Conservation (phyloP, 2,797 vertebrate species). For the Staurois parvus region DNA sequence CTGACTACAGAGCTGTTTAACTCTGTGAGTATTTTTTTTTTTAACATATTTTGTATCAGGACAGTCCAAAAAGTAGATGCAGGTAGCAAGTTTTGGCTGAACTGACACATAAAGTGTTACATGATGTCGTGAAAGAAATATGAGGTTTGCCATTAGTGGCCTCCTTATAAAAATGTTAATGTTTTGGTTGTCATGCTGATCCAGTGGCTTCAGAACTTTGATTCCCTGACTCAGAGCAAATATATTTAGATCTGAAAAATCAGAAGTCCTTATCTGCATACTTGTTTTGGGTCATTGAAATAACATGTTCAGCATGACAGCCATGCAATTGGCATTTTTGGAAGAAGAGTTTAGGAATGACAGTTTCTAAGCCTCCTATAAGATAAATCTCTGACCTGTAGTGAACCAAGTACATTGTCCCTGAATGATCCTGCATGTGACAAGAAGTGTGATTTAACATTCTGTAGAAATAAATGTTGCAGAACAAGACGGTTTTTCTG, state of each 20-base stretch:
- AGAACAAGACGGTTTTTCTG: background rate
- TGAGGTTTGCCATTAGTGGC: too few species aligned
- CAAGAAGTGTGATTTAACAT: background rate
- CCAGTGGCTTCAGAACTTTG: too few species aligned
- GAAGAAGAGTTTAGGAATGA: background rate
- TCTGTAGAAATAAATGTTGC: background rate
- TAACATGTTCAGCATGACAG: background rate
- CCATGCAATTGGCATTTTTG: background rate
- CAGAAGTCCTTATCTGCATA: too few species aligned
- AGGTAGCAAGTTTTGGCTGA: too few species aligned
- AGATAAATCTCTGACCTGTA: background rate
- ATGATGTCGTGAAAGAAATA: too few species aligned
- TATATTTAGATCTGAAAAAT: too few species aligned
- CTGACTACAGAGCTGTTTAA: conserved; percentile 96
- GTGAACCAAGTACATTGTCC: background rate
- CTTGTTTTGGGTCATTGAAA: too few species aligned
- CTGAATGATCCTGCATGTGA: background rate
- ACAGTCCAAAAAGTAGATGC: too few species aligned
- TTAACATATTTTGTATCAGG: background rate
- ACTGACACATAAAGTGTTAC: too few species aligned
- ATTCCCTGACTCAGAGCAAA: too few species aligned
- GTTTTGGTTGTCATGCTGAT: too few species aligned
- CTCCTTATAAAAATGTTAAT: too few species aligned
- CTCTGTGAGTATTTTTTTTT: conserved; percentile 74
- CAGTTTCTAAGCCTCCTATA: background rate